Percentiles rank a stretch among this genome's conserved stretches.
These are phyloP conservation scores for Onychomys leucogaster DNA, from an alignment of 2,797 vertebrate genomes.

Conservation along the genomic window DNA sequence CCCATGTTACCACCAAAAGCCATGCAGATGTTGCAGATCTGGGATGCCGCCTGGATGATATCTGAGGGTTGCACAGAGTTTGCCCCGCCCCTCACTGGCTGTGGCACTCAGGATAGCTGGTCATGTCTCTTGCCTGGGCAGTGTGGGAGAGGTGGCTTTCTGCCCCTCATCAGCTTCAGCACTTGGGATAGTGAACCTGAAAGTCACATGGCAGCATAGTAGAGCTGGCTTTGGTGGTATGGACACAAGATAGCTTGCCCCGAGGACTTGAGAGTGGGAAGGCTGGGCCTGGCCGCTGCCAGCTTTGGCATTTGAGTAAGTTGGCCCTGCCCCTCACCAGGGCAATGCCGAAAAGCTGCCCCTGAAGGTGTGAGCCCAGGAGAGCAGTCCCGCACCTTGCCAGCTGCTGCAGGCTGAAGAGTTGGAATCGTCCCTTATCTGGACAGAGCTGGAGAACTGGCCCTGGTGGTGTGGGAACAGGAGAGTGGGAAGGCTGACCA, in stretches of 20 bases:
- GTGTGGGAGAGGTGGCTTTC: background rate
- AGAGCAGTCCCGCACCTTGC: background rate
- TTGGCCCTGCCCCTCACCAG: background rate
- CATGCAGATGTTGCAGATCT: no score
- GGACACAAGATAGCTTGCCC: background rate
- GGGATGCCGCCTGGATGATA: no score
- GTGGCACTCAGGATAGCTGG: no score
- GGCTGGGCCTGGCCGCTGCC: background rate
- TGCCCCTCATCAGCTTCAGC: background rate
- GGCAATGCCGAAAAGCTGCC: background rate
- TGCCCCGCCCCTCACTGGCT: no score
- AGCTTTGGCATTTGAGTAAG: background rate
- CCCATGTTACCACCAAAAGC: no score
- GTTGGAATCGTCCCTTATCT: no score
- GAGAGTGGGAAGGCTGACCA: no score
- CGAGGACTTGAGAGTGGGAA: no score
- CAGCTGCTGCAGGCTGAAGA: background rate
- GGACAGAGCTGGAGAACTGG: no score
- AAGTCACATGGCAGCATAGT: background rate
- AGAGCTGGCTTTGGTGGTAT: background rate
- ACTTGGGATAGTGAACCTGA: background rate
- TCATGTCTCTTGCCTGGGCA: no score
- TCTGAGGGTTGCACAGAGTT: no score
- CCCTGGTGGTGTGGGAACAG: background rate
- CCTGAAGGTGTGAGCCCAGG: background rate